Conservation (phyloP, 2,113 vertebrate species). For the Puntigrus tetrazona region DNA sequence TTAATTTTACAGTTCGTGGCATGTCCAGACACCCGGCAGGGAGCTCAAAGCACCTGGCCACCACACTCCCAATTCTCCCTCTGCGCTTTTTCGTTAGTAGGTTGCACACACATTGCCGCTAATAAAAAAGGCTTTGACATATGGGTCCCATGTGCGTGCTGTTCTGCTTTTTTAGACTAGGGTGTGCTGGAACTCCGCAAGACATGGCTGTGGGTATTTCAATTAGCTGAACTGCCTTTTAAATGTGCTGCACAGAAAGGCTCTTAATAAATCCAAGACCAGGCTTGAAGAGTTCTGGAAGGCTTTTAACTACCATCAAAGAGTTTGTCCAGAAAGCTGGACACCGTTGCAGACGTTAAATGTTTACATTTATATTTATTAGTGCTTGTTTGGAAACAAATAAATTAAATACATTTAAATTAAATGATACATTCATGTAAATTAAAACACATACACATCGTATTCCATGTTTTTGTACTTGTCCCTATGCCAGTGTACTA, state of each 20-base stretch:
- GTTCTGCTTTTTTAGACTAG: constrained; percentile 40
- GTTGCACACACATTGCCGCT: constrained; percentile 64
- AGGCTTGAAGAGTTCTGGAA: constrained; percentile 21
- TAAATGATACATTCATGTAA: neutral
- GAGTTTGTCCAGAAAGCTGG: constrained; percentile 25
- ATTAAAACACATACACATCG: neutral
- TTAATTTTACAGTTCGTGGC: neutral
- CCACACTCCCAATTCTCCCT: constrained; percentile 21
- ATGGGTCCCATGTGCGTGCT: constrained; percentile 73
- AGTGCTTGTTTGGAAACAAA: neutral
- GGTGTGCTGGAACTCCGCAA: constrained; percentile 71
- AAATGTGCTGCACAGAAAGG: constrained; percentile 37
- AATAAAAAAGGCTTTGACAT: constrained; percentile 77
- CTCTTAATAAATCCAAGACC: constrained; percentile 41
- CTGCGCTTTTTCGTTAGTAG: constrained; percentile 35
- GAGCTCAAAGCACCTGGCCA: constrained; percentile 55
- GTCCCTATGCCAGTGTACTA: neutral
- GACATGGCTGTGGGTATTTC: constrained; percentile 80
- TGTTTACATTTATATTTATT: neutral
- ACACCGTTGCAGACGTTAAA: neutral
- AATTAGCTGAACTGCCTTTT: constrained; percentile 73
- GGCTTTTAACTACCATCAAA: constrained; percentile 36
- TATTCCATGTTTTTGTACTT: neutral
- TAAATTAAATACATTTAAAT: neutral
- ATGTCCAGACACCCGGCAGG: constrained; percentile 11